Evolutionary conservation across 2,888 invertebrate species (phyloP).

Genomic region (Caenorhabditis macrosperma): DNA sequence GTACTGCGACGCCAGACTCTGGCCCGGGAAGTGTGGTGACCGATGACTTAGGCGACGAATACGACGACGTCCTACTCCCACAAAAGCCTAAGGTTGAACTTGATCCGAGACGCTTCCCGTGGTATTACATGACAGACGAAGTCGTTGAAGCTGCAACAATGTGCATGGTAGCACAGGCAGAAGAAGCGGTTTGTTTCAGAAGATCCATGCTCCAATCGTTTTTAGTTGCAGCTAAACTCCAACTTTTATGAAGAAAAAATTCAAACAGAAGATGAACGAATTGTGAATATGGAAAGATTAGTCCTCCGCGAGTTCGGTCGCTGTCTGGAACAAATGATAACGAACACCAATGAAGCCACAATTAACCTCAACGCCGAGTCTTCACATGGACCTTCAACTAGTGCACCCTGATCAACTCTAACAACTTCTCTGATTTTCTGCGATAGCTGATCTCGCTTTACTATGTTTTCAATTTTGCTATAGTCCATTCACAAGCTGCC

Average conservation of each 20-base stretch:
- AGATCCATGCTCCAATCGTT: background rate
- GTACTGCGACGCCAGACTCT: constrained; percentile 43
- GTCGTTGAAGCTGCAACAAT: constrained; percentile 96
- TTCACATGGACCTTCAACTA: constrained; percentile 16
- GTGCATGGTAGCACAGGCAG: constrained; percentile 94
- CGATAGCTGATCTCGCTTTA: background rate
- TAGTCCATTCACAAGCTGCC: constrained; percentile 26
- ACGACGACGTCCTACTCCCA: constrained; percentile 39
- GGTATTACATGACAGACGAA: constrained; percentile 93
- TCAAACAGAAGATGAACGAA: constrained; percentile 37
- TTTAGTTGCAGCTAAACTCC: constrained; percentile 32
- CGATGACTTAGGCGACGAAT: constrained; percentile 52
- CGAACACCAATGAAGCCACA: constrained; percentile 82
- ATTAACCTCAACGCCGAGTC: background rate
- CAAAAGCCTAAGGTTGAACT: constrained; percentile 43
- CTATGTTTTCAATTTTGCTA: background rate
- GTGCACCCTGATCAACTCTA: background rate
- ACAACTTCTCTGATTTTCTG: background rate
- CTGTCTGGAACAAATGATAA: constrained; percentile 93
- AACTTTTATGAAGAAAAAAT: constrained; percentile 14
- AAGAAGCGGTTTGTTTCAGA: constrained; percentile 84
- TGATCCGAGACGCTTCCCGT: constrained; percentile 83
- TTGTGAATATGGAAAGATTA: constrained; percentile 83
- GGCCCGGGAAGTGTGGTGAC: constrained; percentile 38
- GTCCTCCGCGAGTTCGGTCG: constrained; percentile 95